phyloP scores from a whole-genome alignment of 2,113 vertebrate genomes.

The Platichthys flesus region DNA sequence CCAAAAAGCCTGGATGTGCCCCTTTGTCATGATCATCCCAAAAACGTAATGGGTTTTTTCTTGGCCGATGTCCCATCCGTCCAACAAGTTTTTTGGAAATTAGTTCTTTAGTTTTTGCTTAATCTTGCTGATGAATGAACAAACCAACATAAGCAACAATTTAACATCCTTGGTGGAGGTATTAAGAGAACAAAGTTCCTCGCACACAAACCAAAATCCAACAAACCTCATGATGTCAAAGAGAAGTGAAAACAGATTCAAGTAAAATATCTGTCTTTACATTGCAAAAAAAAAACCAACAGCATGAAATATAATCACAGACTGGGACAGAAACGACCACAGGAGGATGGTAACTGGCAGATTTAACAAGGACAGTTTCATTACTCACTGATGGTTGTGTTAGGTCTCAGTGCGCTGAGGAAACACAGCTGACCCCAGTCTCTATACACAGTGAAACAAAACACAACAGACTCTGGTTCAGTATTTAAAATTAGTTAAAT shows the following conservation, averaged over 20 bases:
- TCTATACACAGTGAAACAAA: constrained; percentile 54
- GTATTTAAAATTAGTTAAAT: constrained; percentile 34
- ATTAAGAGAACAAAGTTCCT: no score
- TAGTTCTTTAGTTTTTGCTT: no score
- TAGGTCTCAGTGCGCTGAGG: constrained; percentile 54
- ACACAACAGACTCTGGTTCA: constrained; percentile 39
- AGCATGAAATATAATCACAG: constrained; percentile 15
- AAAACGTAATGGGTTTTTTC: no score
- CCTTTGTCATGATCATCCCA: no score
- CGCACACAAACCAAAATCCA: background rate
- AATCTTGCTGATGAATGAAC: no score
- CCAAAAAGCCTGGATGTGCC: no score
- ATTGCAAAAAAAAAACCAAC: constrained; percentile 1
- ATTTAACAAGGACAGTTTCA: constrained; percentile 70
- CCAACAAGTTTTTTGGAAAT: no score
- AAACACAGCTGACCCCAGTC: constrained; percentile 59
- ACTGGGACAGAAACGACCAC: constrained; percentile 21
- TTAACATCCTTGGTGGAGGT: no score
- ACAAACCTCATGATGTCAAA: constrained; percentile 4
- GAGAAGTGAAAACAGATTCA: constrained; percentile 49
- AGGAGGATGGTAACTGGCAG: constrained; percentile 36
- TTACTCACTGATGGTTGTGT: constrained; percentile 63
- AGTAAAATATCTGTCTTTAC: constrained; percentile 33
- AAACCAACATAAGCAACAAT: no score
- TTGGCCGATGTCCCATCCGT: no score